These are phyloP conservation scores for Atractosteus spatula DNA, from an alignment of 2,113 vertebrate genomes.

Conservation along the genomic window DNA sequence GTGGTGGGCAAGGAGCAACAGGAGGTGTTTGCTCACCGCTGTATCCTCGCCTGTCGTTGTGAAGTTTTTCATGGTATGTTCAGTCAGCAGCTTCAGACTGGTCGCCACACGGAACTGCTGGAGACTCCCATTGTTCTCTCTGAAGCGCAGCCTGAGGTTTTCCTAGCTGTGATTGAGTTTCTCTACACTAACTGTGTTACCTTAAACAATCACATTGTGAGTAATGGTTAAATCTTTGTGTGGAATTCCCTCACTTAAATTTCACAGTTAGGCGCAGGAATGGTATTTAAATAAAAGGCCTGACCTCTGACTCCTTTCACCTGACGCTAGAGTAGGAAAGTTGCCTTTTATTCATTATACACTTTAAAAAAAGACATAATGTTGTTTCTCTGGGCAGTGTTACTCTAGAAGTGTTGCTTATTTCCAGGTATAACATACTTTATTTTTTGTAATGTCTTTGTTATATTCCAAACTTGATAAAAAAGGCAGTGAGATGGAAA, in stretches of 20 bases:
- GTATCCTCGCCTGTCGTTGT: slow-evolving; percentile 67
- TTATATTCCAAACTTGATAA: no score
- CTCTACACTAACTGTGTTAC: slow-evolving; percentile 72
- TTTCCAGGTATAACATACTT: no score
- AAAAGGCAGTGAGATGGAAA: no score
- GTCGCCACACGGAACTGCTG: slow-evolving; percentile 1
- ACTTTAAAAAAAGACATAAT: no score
- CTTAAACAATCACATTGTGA: slow-evolving; percentile 62
- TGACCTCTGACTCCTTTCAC: not conserved
- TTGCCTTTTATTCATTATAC: not conserved
- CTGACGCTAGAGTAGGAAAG: not conserved
- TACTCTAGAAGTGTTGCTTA: no score
- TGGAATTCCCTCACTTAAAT: not conserved
- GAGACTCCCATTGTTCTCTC: slow-evolving; percentile 57
- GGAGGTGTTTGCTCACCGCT: slow-evolving; percentile 70
- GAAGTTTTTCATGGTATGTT: slow-evolving; percentile 65
- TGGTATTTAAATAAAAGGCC: not conserved
- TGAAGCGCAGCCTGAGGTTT: slow-evolving; percentile 65
- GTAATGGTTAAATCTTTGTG: slow-evolving; percentile 31
- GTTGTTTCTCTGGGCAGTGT: no score
- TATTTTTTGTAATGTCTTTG: no score
- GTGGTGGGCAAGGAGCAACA: slow-evolving; percentile 68
- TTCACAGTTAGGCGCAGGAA: not conserved
- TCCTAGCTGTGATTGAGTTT: slow-evolving; percentile 70
- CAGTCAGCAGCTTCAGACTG: slow-evolving; percentile 18